Evolutionary conservation across 2,888 invertebrate species (phyloP).

Genomic region (Diloba caeruleocephala): DNA sequence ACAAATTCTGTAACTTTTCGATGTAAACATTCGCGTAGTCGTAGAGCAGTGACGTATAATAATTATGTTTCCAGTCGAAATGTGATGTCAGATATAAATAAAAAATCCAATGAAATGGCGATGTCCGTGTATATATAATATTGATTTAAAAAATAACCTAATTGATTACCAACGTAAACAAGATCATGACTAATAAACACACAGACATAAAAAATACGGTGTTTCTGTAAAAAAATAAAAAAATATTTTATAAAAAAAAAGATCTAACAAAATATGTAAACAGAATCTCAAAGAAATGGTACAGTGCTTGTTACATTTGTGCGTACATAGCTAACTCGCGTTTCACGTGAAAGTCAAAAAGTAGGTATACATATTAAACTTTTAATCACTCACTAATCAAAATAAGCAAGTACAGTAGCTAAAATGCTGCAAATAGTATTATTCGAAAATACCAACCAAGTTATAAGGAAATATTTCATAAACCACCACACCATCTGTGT

Average conservation of each 20-base stretch:
- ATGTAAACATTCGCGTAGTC: not conserved
- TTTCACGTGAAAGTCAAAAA: no score
- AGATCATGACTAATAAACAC: slow-evolving; percentile 44
- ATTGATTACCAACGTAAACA: slow-evolving; percentile 31
- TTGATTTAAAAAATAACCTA: slow-evolving; percentile 30
- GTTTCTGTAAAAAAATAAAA: slow-evolving; percentile 43
- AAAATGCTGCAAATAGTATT: no score
- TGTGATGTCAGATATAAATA: slow-evolving; percentile 31
- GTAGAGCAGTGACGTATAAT: slow-evolving; percentile 13
- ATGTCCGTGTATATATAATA: slow-evolving; percentile 29
- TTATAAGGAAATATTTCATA: no score
- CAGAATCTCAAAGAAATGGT: slow-evolving; percentile 53
- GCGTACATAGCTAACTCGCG: no score
- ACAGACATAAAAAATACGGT: slow-evolving; percentile 33
- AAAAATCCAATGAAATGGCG: slow-evolving; percentile 24
- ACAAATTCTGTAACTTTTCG: no score
- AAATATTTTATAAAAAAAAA: slow-evolving; percentile 37
- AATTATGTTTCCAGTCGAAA: slow-evolving; percentile 11
- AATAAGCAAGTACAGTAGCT: no score
- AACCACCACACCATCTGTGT: no score
- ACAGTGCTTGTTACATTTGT: slow-evolving; percentile 36
- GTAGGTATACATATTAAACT: no score
- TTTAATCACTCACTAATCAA: no score
- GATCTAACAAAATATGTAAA: slow-evolving; percentile 56
- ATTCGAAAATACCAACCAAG: no score